phyloP scores from a whole-genome alignment of 2,113 vertebrate genomes.

The Rhombomys opimus region DNA sequence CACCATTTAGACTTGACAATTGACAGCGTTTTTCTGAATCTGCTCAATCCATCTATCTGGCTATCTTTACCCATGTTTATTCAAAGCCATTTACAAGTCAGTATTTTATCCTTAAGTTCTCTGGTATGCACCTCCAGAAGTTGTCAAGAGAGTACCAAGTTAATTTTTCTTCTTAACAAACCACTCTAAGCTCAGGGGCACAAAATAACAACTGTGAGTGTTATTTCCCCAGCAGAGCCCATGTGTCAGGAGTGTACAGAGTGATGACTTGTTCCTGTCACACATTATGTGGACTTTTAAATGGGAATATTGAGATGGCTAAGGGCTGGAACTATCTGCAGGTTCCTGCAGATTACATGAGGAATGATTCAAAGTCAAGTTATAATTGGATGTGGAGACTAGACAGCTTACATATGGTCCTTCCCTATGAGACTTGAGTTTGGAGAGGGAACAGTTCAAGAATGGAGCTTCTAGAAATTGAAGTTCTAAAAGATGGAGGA shows the following conservation, averaged over 20 bases:
- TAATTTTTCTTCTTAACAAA: slow-evolving; percentile 43
- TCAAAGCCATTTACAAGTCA: not conserved
- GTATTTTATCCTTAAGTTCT: not conserved
- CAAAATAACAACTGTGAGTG: not conserved
- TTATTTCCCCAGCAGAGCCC: not conserved
- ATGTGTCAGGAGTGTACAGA: not conserved
- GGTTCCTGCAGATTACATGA: not conserved
- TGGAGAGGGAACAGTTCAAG: not conserved
- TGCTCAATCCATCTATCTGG: not conserved
- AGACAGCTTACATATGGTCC: no score
- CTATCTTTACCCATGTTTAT: not conserved
- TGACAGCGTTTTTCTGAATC: not conserved
- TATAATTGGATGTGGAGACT: not conserved
- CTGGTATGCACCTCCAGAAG: not conserved
- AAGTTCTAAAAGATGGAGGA: not conserved
- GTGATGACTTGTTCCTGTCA: not conserved
- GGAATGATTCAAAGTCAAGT: not conserved
- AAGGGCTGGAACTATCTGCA: not conserved
- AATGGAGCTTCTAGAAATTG: not conserved
- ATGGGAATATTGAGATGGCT: not conserved
- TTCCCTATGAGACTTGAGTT: not conserved
- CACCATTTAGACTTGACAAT: slow-evolving; percentile 15
- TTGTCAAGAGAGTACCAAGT: not conserved
- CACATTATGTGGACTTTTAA: not conserved
- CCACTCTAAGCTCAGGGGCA: not conserved